Percentiles rank a stretch among this genome's conserved stretches.
phyloP scores from a whole-genome alignment of 2,797 vertebrate genomes.

The Lutjanus campechanus region DNA sequence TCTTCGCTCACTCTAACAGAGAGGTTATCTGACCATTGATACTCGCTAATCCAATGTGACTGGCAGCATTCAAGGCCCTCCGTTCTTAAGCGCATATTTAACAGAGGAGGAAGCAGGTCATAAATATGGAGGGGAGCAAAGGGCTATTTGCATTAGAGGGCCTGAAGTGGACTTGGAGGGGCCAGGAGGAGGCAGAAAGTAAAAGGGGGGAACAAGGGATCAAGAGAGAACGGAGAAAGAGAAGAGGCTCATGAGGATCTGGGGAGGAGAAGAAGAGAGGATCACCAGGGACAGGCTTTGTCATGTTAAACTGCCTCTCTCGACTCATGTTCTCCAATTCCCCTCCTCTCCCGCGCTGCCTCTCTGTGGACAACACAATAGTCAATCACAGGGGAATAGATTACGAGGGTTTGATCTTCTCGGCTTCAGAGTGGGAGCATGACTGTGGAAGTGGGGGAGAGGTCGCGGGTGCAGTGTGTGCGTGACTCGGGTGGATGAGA shows the following conservation, averaged over 20 bases:
- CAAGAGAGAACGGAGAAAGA: conserved; percentile 56
- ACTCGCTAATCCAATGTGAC: conserved; percentile 80
- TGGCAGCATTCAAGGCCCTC: conserved; percentile 73
- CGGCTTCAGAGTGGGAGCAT: conserved; percentile 65
- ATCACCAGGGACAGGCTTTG: conserved; percentile 81
- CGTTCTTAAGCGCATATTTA: conserved; percentile 81
- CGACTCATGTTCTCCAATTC: conserved; percentile 55
- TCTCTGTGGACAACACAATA: conserved; percentile 71
- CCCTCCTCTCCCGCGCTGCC: conserved; percentile 38
- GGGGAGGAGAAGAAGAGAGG: conserved; percentile 70
- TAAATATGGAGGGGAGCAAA: conserved; percentile 78
- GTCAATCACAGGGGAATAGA: conserved; percentile 76
- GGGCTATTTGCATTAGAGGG: conserved; percentile 80
- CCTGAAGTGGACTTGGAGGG: conserved; percentile 69
- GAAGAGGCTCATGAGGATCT: conserved; percentile 72
- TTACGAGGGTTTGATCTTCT: conserved; percentile 81
- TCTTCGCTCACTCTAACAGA: conserved; percentile 78
- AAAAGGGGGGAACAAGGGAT: conserved; percentile 64
- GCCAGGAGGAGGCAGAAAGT: conserved; percentile 47
- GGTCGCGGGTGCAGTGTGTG: conserved; percentile 54
- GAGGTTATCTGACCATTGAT: conserved; percentile 84
- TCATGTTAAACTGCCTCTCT: conserved; percentile 80
- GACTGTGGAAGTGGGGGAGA: conserved; percentile 68
- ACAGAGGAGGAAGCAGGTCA: conserved; percentile 72
- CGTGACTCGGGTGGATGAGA: conserved; percentile 38